These are phyloP conservation scores for Dasyurus viverrinus DNA, from an alignment of 2,113 vertebrate genomes.

Conservation along the genomic window DNA sequence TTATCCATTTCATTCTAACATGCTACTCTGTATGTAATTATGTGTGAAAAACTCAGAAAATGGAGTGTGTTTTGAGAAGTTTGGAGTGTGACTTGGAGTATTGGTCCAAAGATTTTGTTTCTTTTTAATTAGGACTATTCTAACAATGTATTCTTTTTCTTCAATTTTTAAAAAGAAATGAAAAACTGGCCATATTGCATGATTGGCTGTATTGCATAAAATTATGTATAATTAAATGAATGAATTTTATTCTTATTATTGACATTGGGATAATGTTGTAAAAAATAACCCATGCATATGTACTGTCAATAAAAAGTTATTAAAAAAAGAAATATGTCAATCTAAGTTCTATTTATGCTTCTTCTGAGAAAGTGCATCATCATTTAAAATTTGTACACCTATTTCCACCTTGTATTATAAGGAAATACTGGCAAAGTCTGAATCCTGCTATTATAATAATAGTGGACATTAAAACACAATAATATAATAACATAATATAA, in stretches of 20 bases:
- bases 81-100: not conserved
- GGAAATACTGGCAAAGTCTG: not conserved
- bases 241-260: not conserved
- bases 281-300: no score
- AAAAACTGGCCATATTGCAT: not conserved
- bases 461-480: not conserved
- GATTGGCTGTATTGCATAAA: not conserved
- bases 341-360: not conserved
- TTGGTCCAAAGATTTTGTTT: not conserved
- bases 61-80: not conserved
- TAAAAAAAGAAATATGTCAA: not conserved
- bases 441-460: not conserved
- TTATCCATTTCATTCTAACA: not conserved
- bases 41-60: not conserved
- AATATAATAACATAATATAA: no score
- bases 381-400: not conserved
- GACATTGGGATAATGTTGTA: no score
- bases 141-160: not conserved
- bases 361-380: not conserved
- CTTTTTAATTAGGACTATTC: not conserved
- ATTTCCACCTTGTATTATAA: not conserved
- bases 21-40: not conserved
- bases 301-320: no score
- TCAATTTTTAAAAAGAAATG: not conserved
- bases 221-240: not conserved